Evolutionary conservation across 2,113 vertebrate genomes (phyloP).

Genomic region (Beaufortia kweichowensis): DNA sequence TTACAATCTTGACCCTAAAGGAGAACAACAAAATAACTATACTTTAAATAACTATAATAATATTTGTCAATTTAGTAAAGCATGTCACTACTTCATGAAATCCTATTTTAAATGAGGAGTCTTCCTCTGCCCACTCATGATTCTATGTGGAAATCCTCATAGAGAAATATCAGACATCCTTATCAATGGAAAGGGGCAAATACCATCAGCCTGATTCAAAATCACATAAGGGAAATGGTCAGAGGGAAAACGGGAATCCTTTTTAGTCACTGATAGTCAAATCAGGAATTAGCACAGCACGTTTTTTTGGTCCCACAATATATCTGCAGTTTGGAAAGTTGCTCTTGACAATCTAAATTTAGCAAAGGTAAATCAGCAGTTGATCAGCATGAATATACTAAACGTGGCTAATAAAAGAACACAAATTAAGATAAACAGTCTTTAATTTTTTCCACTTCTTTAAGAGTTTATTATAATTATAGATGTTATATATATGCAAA

Average conservation of each 20-base stretch:
- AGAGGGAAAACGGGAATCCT: constrained; percentile 11
- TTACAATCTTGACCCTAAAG: no score
- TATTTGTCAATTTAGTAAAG: no score
- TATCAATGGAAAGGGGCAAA: constrained; percentile 15
- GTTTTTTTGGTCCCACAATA: no score
- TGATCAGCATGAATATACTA: not conserved
- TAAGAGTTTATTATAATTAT: no score
- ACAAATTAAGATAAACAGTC: no score
- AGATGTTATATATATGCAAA: no score
- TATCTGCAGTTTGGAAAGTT: not conserved
- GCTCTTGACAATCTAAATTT: not conserved
- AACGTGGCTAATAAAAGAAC: not conserved
- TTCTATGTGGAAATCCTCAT: constrained; percentile 3
- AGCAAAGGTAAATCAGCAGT: not conserved
- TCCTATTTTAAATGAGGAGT: no score
- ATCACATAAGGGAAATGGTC: not conserved
- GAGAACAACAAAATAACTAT: no score
- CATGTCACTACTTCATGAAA: no score
- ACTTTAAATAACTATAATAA: no score
- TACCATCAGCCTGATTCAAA: not conserved
- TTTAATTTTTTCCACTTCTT: not conserved
- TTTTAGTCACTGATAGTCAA: constrained; percentile 14
- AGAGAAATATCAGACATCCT: constrained; percentile 10
- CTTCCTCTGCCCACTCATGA: no score
- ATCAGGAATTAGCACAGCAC: not conserved